Conservation (phyloP, 2,888 invertebrate species). For the Dexiosoma caninum region DNA sequence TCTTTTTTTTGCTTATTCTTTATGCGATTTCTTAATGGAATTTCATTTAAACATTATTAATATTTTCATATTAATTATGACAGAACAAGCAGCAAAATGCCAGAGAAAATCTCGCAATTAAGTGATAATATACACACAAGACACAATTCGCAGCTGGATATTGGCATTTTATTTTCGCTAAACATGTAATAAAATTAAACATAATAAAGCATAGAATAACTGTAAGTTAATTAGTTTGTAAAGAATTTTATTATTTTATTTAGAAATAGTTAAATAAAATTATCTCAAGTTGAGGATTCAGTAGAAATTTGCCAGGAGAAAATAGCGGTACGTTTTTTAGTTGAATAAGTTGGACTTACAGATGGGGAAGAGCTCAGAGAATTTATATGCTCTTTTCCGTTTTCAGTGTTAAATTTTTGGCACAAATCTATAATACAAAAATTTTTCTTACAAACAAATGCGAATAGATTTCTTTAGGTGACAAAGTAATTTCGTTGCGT, state of each 20-base stretch:
- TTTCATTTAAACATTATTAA: conserved; percentile 48
- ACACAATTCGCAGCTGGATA: conserved; percentile 34
- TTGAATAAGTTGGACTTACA: conserved; percentile 24
- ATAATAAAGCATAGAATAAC: not conserved
- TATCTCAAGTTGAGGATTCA: conserved; percentile 22
- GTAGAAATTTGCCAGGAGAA: conserved; percentile 52
- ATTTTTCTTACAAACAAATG: not conserved
- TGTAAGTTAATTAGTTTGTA: not conserved
- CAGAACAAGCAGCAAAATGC: not conserved
- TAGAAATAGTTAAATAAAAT: not conserved
- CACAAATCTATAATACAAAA: conserved; percentile 40
- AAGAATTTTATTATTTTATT: not conserved
- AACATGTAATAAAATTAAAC: not conserved
- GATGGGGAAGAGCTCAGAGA: not conserved
- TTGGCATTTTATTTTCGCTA: not conserved
- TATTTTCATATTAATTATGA: conserved; percentile 52
- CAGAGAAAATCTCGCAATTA: conserved; percentile 43
- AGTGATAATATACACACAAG: conserved; percentile 48
- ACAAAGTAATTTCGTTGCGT: not conserved
- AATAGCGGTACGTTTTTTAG: conserved; percentile 9
- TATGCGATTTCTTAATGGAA: not conserved
- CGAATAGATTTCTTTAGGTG: not conserved
- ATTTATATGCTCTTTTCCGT: not conserved
- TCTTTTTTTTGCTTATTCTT: not conserved
- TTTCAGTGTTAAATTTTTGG: not conserved